phyloP scores from a whole-genome alignment of 2,888 invertebrate genomes.

The Crossocerus cetratus region DNA sequence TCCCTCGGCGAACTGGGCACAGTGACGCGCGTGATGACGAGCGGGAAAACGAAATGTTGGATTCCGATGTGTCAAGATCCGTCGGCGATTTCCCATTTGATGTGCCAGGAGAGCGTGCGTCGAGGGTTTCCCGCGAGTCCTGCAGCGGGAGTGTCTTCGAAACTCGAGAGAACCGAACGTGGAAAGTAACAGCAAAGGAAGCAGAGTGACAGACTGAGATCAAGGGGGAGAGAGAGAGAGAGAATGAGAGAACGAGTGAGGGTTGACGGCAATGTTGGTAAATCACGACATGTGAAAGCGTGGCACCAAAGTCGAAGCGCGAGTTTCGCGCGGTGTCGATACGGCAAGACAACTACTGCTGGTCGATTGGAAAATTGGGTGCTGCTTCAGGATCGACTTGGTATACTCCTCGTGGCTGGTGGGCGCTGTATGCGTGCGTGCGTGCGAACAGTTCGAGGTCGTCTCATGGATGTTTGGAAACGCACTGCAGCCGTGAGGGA shows the following conservation, averaged over 20 bases:
- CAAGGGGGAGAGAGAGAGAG: constrained; percentile 6
- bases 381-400: constrained; percentile 15
- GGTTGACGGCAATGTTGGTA: not conserved
- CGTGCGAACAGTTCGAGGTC: constrained; percentile 53
- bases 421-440: constrained; percentile 37
- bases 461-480: constrained; percentile 59
- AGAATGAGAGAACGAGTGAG: constrained; percentile 13
- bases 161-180: not conserved
- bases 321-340: constrained; percentile 16
- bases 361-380: constrained; percentile 7
- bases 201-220: not conserved
- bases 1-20: constrained; percentile 4
- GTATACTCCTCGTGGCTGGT: constrained; percentile 42
- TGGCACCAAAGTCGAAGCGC: not conserved
- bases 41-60: constrained; percentile 4
- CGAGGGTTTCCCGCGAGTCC: not conserved
- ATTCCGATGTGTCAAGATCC: not conserved
- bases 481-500: constrained; percentile 61
- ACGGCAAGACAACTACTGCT: not conserved
- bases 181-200: not conserved
- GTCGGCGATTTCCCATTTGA: not conserved
- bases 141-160: not conserved
- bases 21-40: constrained; percentile 7
- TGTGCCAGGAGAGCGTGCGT: not conserved
- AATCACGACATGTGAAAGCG: constrained; percentile 11